Percentiles rank a stretch among this genome's conserved stretches.
Conservation (phyloP, 2,797 vertebrate genomes). For the Phaenicophaeus curvirostris region DNA sequence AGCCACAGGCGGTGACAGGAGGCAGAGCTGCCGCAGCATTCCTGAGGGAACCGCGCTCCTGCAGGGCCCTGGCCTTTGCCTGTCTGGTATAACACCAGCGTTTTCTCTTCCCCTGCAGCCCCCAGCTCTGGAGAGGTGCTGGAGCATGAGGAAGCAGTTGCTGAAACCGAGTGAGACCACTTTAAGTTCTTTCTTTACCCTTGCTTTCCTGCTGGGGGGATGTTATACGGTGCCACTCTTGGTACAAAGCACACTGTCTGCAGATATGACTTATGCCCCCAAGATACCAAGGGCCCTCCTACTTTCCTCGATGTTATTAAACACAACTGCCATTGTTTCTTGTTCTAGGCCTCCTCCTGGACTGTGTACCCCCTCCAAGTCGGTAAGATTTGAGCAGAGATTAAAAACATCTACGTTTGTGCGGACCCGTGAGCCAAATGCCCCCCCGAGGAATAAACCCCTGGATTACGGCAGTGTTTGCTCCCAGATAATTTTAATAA, state of each 20-base stretch:
- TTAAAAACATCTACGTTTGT: neutral
- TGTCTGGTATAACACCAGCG: neutral
- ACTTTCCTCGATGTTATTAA: neutral
- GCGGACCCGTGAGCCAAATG: neutral
- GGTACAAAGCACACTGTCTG: neutral
- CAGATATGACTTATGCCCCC: no score
- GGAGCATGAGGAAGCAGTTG: conserved; percentile 68
- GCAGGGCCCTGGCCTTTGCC: neutral
- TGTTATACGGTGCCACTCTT: neutral
- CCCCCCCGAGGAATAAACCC: neutral
- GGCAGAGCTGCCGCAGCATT: neutral
- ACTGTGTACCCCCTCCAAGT: neutral
- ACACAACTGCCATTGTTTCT: neutral
- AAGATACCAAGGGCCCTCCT: neutral
- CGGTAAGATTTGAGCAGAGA: conserved; percentile 39
- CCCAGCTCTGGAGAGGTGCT: conserved; percentile 69
- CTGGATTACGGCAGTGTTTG: neutral
- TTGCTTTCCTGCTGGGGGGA: neutral
- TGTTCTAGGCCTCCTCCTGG: conserved; percentile 54
- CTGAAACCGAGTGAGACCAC: conserved; percentile 67
- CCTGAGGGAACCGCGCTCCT: rapidly evolving
- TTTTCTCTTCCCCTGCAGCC: conserved; percentile 35
- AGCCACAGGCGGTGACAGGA: neutral
- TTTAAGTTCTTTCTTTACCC: neutral
- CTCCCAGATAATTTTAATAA: neutral